phyloP scores from a whole-genome alignment of 2,113 vertebrate genomes.

The Apus apus region DNA sequence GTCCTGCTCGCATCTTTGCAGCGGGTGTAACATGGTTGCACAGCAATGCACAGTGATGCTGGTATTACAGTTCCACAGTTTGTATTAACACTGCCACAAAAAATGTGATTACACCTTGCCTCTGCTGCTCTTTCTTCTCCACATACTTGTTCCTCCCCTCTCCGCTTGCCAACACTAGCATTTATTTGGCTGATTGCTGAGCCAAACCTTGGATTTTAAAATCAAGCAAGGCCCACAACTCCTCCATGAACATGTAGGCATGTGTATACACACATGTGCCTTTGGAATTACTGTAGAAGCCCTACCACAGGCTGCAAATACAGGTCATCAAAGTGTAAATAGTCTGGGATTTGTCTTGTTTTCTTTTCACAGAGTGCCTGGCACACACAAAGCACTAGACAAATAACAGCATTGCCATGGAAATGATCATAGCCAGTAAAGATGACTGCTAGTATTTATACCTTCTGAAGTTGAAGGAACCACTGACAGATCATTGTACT shows the following conservation, averaged over 20 bases:
- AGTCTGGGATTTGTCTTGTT: not conserved
- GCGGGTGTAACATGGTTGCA: not conserved
- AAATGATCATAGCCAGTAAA: not conserved
- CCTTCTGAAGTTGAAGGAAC: not conserved
- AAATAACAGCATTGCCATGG: constrained; percentile 33
- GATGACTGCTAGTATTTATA: not conserved
- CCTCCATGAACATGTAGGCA: rapidly evolving
- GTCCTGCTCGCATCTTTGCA: not conserved
- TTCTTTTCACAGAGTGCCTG: not conserved
- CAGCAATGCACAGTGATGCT: not conserved
- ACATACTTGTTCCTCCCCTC: not conserved
- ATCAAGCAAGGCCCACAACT: not conserved
- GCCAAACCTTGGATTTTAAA: not conserved
- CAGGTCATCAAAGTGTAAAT: not conserved
- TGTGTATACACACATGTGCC: not conserved
- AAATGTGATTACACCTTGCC: not conserved
- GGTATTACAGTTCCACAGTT: not conserved
- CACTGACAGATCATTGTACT: not conserved
- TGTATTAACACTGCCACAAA: not conserved
- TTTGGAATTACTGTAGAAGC: not conserved
- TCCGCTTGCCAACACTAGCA: not conserved
- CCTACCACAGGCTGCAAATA: not conserved
- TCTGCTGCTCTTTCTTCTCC: not conserved
- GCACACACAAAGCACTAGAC: not conserved
- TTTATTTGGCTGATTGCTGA: not conserved